Percentiles rank a stretch among this genome's conserved stretches.
These are phyloP conservation scores for Margarornis squamiger DNA, from an alignment of 2,797 vertebrate genomes.

Conservation along the genomic window DNA sequence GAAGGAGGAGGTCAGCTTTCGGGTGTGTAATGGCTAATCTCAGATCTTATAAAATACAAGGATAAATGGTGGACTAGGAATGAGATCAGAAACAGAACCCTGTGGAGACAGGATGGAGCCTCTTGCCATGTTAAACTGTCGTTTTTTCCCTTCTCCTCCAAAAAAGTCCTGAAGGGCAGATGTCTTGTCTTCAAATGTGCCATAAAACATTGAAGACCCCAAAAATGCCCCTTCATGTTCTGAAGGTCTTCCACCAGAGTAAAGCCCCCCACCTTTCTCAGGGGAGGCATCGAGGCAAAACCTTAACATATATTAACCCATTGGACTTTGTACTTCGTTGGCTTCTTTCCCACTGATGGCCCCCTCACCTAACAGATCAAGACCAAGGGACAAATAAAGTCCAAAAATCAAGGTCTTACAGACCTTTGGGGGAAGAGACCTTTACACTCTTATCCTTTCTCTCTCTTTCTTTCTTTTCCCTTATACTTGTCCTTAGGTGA, in stretches of 20 bases:
- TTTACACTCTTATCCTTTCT: not conserved
- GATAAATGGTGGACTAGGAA: not conserved
- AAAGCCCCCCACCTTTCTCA: not conserved
- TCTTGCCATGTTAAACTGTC: not conserved
- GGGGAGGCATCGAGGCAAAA: not conserved
- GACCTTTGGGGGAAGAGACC: accelerated
- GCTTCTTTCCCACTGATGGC: not conserved
- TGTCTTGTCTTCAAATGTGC: not conserved
- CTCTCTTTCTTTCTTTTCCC: not conserved
- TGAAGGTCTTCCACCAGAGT: not conserved
- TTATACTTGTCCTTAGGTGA: not conserved
- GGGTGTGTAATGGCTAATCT: not conserved
- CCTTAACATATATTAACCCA: accelerated
- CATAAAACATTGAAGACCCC: not conserved
- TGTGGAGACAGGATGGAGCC: not conserved
- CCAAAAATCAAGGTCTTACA: not conserved
- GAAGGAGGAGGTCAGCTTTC: not conserved
- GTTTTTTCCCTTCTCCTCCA: no score
- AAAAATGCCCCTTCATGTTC: not conserved
- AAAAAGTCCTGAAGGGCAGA: not conserved
- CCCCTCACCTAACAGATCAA: not conserved
- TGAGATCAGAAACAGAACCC: not conserved
- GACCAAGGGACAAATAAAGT: not conserved
- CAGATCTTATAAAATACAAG: not conserved
- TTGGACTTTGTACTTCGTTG: accelerated